These are phyloP conservation scores for Octopus sinensis DNA, from an alignment of 1,140 invertebrate species.

Conservation along the genomic window DNA sequence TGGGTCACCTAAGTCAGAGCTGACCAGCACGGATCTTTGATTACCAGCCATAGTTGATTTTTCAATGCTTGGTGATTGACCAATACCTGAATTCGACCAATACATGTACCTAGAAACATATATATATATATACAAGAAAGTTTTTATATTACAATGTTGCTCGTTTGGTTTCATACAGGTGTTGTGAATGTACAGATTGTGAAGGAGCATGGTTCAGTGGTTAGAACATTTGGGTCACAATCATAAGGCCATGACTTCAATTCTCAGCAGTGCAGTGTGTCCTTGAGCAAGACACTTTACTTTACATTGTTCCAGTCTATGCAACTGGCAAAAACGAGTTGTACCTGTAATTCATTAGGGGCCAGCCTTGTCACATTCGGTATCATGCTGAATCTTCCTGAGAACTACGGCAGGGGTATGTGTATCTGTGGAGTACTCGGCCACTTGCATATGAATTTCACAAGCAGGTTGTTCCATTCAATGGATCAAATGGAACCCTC, in stretches of 20 bases:
- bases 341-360: no score
- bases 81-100: conserved; percentile 81
- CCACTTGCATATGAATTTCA: no score
- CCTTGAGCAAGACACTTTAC: neutral
- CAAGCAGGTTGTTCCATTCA: no score
- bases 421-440: no score
- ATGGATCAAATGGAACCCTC: no score
- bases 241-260: neutral
- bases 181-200: neutral
- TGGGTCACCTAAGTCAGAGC: conserved; percentile 87
- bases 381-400: no score
- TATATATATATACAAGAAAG: neutral
- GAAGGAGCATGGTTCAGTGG: neutral
- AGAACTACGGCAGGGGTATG: no score
- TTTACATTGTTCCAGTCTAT: no score
- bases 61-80: conserved; percentile 80
- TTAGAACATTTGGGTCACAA: neutral
- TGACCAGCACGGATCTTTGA: conserved; percentile 82
- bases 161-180: neutral
- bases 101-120: conserved; percentile 69
- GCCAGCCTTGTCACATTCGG: no score
- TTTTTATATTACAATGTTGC: neutral
- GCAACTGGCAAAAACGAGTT: no score
- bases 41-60: conserved; percentile 95
- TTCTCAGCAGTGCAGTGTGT: neutral